phyloP scores from a whole-genome alignment of 2,797 vertebrate genomes.

The Thripadectes ignobilis region DNA sequence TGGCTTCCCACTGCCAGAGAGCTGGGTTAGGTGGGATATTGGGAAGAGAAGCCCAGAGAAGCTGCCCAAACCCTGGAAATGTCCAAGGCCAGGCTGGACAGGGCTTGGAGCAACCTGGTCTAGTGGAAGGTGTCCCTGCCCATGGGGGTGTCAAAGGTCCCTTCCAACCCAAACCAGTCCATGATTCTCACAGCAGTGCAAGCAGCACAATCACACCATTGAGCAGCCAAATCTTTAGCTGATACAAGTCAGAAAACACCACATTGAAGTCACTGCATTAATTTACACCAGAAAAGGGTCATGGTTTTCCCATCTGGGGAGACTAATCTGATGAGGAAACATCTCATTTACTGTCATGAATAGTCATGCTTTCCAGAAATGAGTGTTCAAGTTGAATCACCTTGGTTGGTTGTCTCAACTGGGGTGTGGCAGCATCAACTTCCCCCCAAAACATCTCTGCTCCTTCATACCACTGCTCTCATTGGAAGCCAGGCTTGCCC shows the following conservation, averaged over 20 bases:
- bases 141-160: neutral
- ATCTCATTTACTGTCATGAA: neutral
- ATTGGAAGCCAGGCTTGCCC: neutral
- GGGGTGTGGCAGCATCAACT: neutral
- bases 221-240: neutral
- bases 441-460: neutral
- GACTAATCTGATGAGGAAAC: neutral
- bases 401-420: neutral
- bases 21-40: neutral
- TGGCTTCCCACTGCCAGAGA: neutral
- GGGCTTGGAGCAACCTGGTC: neutral
- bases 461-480: neutral
- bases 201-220: neutral
- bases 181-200: rapidly evolving
- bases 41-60: neutral
- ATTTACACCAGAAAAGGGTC: neutral
- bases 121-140: neutral
- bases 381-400: neutral
- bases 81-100: too few species aligned
- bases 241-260: neutral
- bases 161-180: neutral
- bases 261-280: neutral
- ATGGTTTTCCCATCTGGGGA: neutral
- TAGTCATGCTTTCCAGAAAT: neutral
- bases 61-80: neutral